Evolutionary conservation across 1,140 invertebrate genomes (phyloP).

Genomic region (Halyomorpha halys): DNA sequence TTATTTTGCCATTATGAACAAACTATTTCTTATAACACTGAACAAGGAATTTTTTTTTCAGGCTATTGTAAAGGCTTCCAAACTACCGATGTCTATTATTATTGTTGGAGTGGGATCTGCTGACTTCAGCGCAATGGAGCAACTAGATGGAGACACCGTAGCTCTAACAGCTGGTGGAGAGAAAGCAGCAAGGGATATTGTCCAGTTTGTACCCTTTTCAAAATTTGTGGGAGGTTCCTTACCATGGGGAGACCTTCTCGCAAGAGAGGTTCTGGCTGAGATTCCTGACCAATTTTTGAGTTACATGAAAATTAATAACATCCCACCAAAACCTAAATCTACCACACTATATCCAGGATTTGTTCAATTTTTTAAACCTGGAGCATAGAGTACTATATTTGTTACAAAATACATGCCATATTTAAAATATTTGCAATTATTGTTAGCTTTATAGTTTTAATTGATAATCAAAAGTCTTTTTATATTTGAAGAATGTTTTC

Average conservation of each 20-base stretch:
- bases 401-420: too few species aligned
- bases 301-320: constrained; percentile 46
- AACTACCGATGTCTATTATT: constrained; percentile 40
- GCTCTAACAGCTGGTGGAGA: constrained; percentile 33
- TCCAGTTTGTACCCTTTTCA: constrained; percentile 39
- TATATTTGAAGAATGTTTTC: too few species aligned
- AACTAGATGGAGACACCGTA: constrained; percentile 37
- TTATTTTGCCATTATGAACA: too few species aligned
- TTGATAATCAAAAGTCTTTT: too few species aligned
- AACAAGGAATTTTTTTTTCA: constrained; percentile 30
- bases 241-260: constrained; percentile 27
- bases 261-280: constrained; percentile 41
- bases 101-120: constrained; percentile 48
- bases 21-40: too few species aligned
- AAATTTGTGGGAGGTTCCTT: constrained; percentile 31
- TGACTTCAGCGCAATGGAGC: constrained; percentile 40
- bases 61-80: constrained; percentile 37
- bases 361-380: background rate
- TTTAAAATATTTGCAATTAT: too few species aligned
- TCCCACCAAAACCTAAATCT: constrained; percentile 37
- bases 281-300: constrained; percentile 50
- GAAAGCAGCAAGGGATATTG: constrained; percentile 37
- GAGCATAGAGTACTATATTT: background rate
- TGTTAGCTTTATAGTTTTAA: too few species aligned
- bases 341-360: background rate